A percentile compares a stretch with the other conserved stretches of the same genome.
phyloP scores from a whole-genome alignment of 2,113 vertebrate genomes.

The Silurus glanis region DNA sequence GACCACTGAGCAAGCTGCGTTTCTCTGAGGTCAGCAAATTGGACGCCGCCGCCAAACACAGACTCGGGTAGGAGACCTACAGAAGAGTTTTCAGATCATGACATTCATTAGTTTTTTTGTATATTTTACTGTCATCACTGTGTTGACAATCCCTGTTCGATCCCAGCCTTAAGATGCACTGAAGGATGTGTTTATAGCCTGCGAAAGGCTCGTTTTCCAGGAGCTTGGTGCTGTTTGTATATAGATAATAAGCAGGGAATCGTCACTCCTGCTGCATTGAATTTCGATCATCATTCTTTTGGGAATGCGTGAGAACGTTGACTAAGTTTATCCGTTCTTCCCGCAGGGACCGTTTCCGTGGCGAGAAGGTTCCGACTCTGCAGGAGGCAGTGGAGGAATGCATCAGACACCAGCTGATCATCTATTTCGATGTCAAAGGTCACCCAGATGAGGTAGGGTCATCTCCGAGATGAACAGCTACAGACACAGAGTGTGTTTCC shows the following conservation, averaged over 20 bases:
- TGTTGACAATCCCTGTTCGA: neutral
- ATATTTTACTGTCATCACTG: neutral
- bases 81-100: neutral
- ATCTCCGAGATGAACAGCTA: neutral
- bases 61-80: conserved; percentile 75
- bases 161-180: neutral
- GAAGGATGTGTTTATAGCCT: neutral
- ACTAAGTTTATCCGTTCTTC: neutral
- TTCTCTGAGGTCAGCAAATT: conserved; percentile 82
- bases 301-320: neutral
- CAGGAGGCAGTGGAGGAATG: conserved; percentile 87
- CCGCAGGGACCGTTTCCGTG: conserved; percentile 79
- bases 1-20: conserved; percentile 77
- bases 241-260: neutral
- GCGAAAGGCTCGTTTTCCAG: neutral
- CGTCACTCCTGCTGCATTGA: neutral
- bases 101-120: neutral
- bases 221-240: neutral
- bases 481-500: neutral
- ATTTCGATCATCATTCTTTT: neutral
- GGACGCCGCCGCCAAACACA: conserved; percentile 88
- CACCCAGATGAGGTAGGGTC: conserved; percentile 82
- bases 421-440: conserved; percentile 97
- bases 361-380: conserved; percentile 89
- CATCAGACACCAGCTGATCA: conserved; percentile 79